A percentile compares a stretch with the other conserved stretches of the same genome.
Evolutionary conservation across 2,888 invertebrate genomes (phyloP).

Genomic region (Xestobium rufovillosum): DNA sequence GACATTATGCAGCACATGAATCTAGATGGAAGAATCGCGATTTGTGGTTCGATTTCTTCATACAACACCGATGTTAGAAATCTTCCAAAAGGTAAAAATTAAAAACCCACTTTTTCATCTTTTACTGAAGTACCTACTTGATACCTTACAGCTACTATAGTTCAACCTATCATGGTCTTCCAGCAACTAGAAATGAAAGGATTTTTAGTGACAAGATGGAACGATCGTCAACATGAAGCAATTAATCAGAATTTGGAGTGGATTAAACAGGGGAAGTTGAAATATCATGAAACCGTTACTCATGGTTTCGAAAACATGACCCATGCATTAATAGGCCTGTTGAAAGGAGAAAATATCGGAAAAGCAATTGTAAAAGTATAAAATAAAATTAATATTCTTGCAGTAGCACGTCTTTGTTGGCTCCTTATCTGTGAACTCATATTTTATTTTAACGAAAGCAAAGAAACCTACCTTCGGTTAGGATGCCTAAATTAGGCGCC

Average conservation of each 20-base stretch:
- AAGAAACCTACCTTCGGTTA: no score
- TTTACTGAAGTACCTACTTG: slow-evolving; percentile 4
- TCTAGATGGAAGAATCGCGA: slow-evolving; percentile 51
- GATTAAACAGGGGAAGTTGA: slow-evolving; percentile 59
- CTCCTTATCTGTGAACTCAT: no score
- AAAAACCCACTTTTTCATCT: not conserved
- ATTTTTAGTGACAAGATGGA: slow-evolving; percentile 51
- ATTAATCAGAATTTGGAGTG: slow-evolving; percentile 54
- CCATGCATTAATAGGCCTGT: slow-evolving; percentile 57
- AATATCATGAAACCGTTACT: slow-evolving; percentile 58
- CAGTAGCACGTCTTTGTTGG: no score
- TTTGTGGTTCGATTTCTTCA: slow-evolving; percentile 58
- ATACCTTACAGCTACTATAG: slow-evolving; percentile 39
- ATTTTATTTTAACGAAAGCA: no score
- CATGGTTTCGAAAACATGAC: slow-evolving; percentile 69
- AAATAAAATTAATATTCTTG: not conserved
- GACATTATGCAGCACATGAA: slow-evolving; percentile 56
- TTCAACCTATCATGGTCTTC: slow-evolving; percentile 50
- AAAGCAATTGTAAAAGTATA: slow-evolving; percentile 59
- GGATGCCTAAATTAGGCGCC: no score
- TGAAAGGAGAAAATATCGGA: slow-evolving; percentile 57
- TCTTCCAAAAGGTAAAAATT: slow-evolving; percentile 19
- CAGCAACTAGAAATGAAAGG: slow-evolving; percentile 58
- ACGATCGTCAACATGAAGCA: slow-evolving; percentile 53
- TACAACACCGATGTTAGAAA: slow-evolving; percentile 48